Evolutionary conservation across 2,113 vertebrate species (phyloP).

Genomic region (Cryptotis parvus): DNA sequence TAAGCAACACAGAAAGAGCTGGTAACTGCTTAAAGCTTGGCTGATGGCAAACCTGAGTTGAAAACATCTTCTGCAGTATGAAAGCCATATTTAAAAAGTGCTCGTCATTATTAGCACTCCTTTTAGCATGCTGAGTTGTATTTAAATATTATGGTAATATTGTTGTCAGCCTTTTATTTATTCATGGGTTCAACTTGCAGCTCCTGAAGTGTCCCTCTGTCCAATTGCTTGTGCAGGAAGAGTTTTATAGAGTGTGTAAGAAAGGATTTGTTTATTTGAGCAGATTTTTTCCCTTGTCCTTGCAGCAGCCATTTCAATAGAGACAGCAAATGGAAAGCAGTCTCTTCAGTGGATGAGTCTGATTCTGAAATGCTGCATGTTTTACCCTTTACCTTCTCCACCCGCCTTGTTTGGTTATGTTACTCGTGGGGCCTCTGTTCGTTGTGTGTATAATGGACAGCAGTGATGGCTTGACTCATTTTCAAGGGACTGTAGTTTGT

Average conservation of each 20-base stretch:
- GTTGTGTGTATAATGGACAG: background rate
- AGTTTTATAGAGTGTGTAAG: background rate
- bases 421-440: background rate
- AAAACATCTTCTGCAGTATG: slow-evolving; percentile 43
- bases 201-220: slow-evolving; percentile 8
- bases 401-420: background rate
- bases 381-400: background rate
- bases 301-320: background rate
- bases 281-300: background rate
- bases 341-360: background rate
- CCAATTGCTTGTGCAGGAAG: slow-evolving; percentile 24
- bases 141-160: slow-evolving; percentile 50
- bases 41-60: slow-evolving; percentile 14
- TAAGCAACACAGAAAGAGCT: slow-evolving; percentile 16
- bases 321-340: slow-evolving; percentile 2
- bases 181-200: slow-evolving; percentile 38
- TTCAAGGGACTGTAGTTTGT: slow-evolving; percentile 10
- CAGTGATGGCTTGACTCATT: background rate
- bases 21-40: slow-evolving; percentile 15
- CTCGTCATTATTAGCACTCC: background rate
- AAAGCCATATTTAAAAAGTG: slow-evolving; percentile 24
- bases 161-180: slow-evolving; percentile 47
- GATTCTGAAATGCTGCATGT: background rate
- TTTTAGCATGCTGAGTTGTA: background rate
- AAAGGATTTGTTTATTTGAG: slow-evolving; percentile 53